phyloP scores from a whole-genome alignment of 2,113 vertebrate species.

The Speoplatyrhinus poulsoni region DNA sequence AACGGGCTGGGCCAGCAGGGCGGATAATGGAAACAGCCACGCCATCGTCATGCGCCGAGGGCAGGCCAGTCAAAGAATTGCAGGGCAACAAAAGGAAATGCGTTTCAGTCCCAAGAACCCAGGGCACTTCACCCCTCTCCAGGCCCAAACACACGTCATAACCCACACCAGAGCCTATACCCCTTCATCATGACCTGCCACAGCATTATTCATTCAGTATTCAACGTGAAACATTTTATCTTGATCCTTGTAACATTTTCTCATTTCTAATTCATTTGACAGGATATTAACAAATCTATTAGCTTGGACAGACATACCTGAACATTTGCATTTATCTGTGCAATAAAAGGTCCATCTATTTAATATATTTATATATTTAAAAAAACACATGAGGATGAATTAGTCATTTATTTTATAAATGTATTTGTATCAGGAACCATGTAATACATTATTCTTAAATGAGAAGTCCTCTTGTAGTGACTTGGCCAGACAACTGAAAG shows the following conservation, averaged over 20 bases:
- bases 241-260: not conserved
- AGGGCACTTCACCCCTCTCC: slow-evolving; percentile 63
- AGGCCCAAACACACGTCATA: slow-evolving; percentile 25
- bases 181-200: slow-evolving; percentile 30
- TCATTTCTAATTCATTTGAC: no score
- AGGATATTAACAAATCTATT: no score
- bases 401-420: no score
- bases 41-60: slow-evolving; percentile 66
- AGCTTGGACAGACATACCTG: no score
- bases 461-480: not conserved
- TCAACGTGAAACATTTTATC: not conserved
- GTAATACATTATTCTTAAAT: not conserved
- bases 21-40: slow-evolving; percentile 72
- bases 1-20: slow-evolving; percentile 45
- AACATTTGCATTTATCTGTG: no score
- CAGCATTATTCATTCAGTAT: slow-evolving; percentile 14
- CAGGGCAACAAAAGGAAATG: slow-evolving; percentile 71
- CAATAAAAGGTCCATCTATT: no score
- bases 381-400: no score
- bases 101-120: slow-evolving; percentile 54
- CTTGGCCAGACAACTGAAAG: not conserved
- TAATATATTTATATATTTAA: no score
- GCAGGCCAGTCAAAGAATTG: slow-evolving; percentile 65
- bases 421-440: not conserved
- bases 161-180: slow-evolving; percentile 6